A percentile compares a stretch with the other conserved stretches of the same genome.
These are phyloP conservation scores for Elephas maximus DNA, from an alignment of 2,113 vertebrate species.

Conservation along the genomic window DNA sequence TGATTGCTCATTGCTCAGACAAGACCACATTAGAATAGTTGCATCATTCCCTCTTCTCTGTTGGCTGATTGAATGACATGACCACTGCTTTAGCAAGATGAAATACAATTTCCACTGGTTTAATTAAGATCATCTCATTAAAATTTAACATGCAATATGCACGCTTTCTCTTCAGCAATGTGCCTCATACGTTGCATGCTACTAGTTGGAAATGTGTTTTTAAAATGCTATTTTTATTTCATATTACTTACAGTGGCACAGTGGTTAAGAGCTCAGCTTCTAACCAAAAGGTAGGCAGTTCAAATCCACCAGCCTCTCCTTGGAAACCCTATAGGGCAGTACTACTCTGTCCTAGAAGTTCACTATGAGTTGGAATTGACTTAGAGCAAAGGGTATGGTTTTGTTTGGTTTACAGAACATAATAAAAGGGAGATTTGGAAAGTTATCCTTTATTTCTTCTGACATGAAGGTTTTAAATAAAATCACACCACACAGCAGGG, in stretches of 20 bases:
- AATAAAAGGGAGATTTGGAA: background rate
- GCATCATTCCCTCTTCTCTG: background rate
- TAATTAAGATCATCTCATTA: background rate
- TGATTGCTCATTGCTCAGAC: background rate
- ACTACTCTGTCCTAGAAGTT: too few species aligned
- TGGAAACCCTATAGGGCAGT: too few species aligned
- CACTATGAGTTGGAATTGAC: too few species aligned
- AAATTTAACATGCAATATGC: background rate
- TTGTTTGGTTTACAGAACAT: too few species aligned
- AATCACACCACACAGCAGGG: background rate
- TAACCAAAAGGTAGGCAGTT: too few species aligned
- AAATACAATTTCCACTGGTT: background rate
- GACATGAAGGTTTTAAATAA: background rate
- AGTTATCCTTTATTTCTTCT: background rate
- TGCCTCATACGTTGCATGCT: background rate
- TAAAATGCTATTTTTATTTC: background rate
- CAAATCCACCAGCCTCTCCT: too few species aligned
- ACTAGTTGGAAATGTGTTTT: background rate
- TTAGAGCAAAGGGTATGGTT: too few species aligned
- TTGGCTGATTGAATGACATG: background rate
- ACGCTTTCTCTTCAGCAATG: background rate
- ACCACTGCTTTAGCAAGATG: background rate
- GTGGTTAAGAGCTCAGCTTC: too few species aligned
- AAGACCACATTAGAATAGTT: background rate
- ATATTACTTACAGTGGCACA: background rate